Percentiles rank a stretch among this genome's conserved stretches.
These are phyloP conservation scores for Typhlichthys subterraneus DNA, from an alignment of 2,797 vertebrate genomes.

Conservation along the genomic window DNA sequence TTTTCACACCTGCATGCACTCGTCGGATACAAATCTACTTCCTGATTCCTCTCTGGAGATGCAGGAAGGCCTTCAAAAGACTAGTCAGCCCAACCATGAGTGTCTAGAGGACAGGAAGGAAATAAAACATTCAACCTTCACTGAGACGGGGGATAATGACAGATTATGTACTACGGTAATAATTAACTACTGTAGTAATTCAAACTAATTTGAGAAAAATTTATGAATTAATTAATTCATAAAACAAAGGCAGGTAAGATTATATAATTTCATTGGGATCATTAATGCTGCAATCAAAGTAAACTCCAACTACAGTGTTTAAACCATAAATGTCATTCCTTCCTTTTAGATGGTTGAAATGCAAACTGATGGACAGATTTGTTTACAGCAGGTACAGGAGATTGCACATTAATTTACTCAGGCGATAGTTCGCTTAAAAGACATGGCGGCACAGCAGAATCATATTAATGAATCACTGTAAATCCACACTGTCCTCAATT, in stretches of 20 bases:
- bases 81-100: slow-evolving; percentile 15
- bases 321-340: slow-evolving; percentile 25
- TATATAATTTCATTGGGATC: slow-evolving; percentile 8
- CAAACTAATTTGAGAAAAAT: slow-evolving; percentile 4
- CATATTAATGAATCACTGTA: slow-evolving; percentile 65
- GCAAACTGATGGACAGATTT: slow-evolving; percentile 73
- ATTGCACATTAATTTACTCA: slow-evolving; percentile 71
- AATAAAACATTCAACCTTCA: slow-evolving; percentile 20
- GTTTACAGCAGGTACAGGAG: slow-evolving; percentile 64
- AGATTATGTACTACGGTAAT: slow-evolving; percentile 12
- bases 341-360: slow-evolving; percentile 47
- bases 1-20: slow-evolving; percentile 57
- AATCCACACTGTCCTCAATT: slow-evolving; percentile 58
- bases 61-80: slow-evolving; percentile 33
- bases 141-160: not conserved
- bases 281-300: slow-evolving; percentile 30
- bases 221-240: not conserved
- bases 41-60: slow-evolving; percentile 19
- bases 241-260: not conserved
- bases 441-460: slow-evolving; percentile 55
- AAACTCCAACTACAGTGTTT: slow-evolving; percentile 33
- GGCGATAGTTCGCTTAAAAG: slow-evolving; percentile 63
- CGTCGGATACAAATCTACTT: slow-evolving; percentile 49
- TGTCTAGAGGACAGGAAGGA: slow-evolving; percentile 30
- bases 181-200: not conserved